A percentile compares a stretch with the other conserved stretches of the same genome.
Conservation (phyloP, 2,797 vertebrate genomes). For the Sebastes kiyomatsui region DNA sequence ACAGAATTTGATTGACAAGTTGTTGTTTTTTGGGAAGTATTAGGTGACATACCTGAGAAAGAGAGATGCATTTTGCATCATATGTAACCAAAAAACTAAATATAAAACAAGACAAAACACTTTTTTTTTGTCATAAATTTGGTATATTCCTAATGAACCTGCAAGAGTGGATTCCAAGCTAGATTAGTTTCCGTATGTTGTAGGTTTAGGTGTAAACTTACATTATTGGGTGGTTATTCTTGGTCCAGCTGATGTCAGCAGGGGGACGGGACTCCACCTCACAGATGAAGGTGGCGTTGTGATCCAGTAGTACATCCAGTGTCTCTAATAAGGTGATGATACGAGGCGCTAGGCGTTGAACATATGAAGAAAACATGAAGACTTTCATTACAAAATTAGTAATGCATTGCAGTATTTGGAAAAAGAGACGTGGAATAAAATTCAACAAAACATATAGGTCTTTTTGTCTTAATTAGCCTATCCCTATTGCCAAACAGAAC, state of each 20-base stretch:
- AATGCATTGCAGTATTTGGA: too few species aligned
- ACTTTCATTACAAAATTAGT: neutral
- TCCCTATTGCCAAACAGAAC: too few species aligned
- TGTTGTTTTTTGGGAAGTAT: neutral
- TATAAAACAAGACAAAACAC: neutral
- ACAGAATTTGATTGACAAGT: neutral
- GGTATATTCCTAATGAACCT: neutral
- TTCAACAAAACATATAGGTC: neutral
- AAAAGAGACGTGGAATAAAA: neutral
- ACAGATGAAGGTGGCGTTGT: slow-evolving; percentile 95
- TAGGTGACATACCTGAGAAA: neutral
- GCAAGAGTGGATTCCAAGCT: neutral
- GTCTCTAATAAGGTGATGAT: slow-evolving; percentile 94
- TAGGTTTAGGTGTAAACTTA: slow-evolving; percentile 61
- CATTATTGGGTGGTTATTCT: slow-evolving; percentile 95
- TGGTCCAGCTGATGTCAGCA: slow-evolving; percentile 93
- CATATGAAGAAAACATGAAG: neutral
- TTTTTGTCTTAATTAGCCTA: neutral
- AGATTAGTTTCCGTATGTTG: neutral
- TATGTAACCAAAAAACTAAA: neutral
- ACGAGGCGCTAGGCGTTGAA: slow-evolving; percentile 83
- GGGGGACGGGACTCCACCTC: slow-evolving; percentile 92
- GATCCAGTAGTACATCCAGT: slow-evolving; percentile 90
- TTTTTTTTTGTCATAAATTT: neutral
- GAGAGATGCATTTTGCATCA: neutral